A percentile compares a stretch with the other conserved stretches of the same genome.
Conservation (phyloP, 1,140 invertebrate genomes). For the Thalassaphorura encarpata region DNA sequence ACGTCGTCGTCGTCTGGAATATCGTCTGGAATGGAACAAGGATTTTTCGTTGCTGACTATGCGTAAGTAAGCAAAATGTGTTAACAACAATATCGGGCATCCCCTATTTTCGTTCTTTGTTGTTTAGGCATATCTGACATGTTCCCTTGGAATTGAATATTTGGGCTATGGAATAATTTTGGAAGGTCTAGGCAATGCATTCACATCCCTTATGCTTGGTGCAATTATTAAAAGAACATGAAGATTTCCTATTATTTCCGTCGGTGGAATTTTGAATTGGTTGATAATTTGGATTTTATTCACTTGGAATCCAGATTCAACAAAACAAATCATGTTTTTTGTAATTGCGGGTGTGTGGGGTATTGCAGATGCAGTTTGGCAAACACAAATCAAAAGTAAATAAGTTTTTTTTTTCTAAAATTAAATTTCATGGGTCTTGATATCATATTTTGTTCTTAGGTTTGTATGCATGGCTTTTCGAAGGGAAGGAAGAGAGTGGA, state of each 20-base stretch:
- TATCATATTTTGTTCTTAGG: no score
- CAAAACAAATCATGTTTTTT: constrained; percentile 71
- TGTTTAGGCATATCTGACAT: constrained; percentile 54
- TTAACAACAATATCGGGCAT: no score
- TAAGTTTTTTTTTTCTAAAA: no score
- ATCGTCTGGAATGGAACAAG: constrained; percentile 4
- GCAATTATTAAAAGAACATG: constrained; percentile 86
- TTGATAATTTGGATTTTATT: constrained; percentile 46
- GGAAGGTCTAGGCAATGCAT: constrained; percentile 74
- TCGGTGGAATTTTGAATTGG: constrained; percentile 65
- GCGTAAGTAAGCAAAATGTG: no score
- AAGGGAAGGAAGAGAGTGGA: constrained; percentile 44
- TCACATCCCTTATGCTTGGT: constrained; percentile 78
- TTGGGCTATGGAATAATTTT: constrained; percentile 94
- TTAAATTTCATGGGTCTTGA: no score
- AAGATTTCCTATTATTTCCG: constrained; percentile 69
- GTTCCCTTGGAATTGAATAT: constrained; percentile 75
- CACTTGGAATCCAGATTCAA: constrained; percentile 76
- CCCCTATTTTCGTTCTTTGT: no score
- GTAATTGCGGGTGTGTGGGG: constrained; percentile 68
- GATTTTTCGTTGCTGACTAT: no score
- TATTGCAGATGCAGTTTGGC: constrained; percentile 93
- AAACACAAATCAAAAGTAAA: constrained; percentile 85
- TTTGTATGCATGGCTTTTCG: constrained; percentile 46
- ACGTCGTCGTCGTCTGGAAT: constrained; percentile 55